phyloP scores from a whole-genome alignment of 2,888 invertebrate genomes.

The Synanthedon vespiformis region DNA sequence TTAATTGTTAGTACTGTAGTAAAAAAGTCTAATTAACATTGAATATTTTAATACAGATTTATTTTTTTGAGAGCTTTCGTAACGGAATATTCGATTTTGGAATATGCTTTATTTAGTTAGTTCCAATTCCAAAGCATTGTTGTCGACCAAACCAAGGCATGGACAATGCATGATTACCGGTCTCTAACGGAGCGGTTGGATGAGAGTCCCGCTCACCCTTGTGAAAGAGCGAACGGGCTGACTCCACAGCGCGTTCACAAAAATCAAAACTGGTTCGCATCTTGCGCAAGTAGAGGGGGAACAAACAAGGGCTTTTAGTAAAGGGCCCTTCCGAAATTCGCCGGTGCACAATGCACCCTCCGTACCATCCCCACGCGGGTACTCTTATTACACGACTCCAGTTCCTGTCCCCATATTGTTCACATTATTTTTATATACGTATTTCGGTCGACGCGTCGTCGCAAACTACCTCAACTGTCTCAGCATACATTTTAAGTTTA shows the following conservation, averaged over 20 bases:
- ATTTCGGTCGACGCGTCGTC: constrained; percentile 56
- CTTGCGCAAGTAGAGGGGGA: constrained; percentile 68
- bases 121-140: constrained; percentile 2
- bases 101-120: too few species aligned
- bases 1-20: too few species aligned
- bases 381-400: constrained; percentile 65
- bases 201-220: constrained; percentile 32
- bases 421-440: constrained; percentile 59
- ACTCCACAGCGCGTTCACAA: constrained; percentile 49
- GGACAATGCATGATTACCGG: constrained; percentile 18
- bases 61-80: too few species aligned
- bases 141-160: constrained; percentile 10
- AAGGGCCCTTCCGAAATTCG: constrained; percentile 67
- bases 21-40: too few species aligned
- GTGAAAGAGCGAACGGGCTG: constrained; percentile 35
- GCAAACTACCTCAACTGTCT: constrained; percentile 15
- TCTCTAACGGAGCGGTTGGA: constrained; percentile 20
- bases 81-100: too few species aligned
- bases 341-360: constrained; percentile 70
- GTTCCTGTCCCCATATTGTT: constrained; percentile 67
- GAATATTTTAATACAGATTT: too few species aligned
- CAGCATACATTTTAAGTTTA: too few species aligned
- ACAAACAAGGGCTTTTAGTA: constrained; percentile 56
- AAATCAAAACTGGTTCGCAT: constrained; percentile 68
- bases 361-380: constrained; percentile 67